Evolutionary conservation across 2,113 vertebrate genomes (phyloP).

Genomic region (Trochalopteron elliotii): DNA sequence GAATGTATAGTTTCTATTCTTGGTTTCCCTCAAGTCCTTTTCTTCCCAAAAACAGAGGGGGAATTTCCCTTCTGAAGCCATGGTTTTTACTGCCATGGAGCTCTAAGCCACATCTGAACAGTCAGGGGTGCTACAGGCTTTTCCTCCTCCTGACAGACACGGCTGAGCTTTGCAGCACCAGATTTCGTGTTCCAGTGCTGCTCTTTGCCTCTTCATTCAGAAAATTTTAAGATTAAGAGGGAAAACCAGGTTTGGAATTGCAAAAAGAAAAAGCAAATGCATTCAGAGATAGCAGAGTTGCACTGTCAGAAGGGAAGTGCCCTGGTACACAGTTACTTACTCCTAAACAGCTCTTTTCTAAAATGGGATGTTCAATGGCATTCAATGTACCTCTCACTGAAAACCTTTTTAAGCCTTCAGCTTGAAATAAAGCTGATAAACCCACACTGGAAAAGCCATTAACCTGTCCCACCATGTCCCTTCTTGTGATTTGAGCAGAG

Average conservation of each 20-base stretch:
- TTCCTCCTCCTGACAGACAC: background rate
- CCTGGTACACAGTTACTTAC: background rate
- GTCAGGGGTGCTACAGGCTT: background rate
- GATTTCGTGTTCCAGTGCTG: background rate
- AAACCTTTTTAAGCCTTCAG: background rate
- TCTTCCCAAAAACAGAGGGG: background rate
- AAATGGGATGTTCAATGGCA: background rate
- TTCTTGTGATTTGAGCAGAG: background rate
- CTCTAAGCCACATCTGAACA: background rate
- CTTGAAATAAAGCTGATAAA: background rate
- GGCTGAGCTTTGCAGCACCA: background rate
- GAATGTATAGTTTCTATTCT: background rate
- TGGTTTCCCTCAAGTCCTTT: background rate
- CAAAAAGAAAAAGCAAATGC: background rate
- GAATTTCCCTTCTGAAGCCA: background rate
- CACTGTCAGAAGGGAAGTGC: background rate
- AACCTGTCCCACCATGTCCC: background rate
- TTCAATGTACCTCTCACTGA: rapidly evolving
- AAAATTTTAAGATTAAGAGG: background rate
- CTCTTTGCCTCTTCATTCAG: background rate
- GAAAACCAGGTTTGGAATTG: background rate
- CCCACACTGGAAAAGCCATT: background rate
- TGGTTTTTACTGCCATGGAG: background rate
- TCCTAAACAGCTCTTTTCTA: background rate
- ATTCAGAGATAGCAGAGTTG: background rate